Evolutionary conservation across 2,888 invertebrate species (phyloP).

Genomic region (Drosophila monieri): DNA sequence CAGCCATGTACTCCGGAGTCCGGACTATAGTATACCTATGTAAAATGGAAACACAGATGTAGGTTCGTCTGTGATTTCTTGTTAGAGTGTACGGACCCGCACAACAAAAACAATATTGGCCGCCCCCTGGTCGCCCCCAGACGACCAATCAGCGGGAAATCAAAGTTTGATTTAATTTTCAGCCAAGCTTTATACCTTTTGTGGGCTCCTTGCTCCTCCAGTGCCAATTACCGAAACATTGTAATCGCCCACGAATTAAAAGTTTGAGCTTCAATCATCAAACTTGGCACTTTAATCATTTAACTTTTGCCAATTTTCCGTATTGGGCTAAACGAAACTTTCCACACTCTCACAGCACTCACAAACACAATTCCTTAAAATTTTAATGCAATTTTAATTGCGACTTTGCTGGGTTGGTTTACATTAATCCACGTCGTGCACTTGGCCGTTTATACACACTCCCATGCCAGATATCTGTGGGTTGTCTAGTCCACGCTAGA

Average conservation of each 20-base stretch:
- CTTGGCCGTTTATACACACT: slow-evolving; percentile 62
- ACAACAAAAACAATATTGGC: slow-evolving; percentile 23
- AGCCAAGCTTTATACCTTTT: slow-evolving; percentile 32
- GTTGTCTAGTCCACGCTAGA: slow-evolving; percentile 24
- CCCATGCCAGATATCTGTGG: slow-evolving; percentile 21
- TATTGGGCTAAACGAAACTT: slow-evolving; percentile 28
- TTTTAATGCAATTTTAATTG: slow-evolving; percentile 49
- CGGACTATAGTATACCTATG: slow-evolving; percentile 6
- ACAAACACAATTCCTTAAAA: slow-evolving; percentile 39
- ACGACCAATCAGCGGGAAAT: slow-evolving; percentile 36
- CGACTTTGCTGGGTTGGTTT: slow-evolving; percentile 20
- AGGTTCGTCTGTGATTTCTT: slow-evolving; percentile 26
- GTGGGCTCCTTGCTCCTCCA: slow-evolving; percentile 3
- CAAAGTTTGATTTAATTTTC: slow-evolving; percentile 44
- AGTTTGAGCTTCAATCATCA: slow-evolving; percentile 36
- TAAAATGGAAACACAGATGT: slow-evolving; percentile 4
- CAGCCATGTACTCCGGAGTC: background rate
- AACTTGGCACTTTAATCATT: slow-evolving; percentile 44
- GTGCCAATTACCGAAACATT: slow-evolving; percentile 23
- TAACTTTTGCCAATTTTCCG: slow-evolving; percentile 44
- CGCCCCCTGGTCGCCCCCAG: slow-evolving; percentile 3
- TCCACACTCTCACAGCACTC: slow-evolving; percentile 4
- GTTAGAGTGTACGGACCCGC: slow-evolving; percentile 11
- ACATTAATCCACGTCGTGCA: slow-evolving; percentile 57
- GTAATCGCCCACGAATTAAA: slow-evolving; percentile 26